These are phyloP conservation scores for Dicaeum eximium DNA, from an alignment of 2,113 vertebrate species.

Conservation along the genomic window DNA sequence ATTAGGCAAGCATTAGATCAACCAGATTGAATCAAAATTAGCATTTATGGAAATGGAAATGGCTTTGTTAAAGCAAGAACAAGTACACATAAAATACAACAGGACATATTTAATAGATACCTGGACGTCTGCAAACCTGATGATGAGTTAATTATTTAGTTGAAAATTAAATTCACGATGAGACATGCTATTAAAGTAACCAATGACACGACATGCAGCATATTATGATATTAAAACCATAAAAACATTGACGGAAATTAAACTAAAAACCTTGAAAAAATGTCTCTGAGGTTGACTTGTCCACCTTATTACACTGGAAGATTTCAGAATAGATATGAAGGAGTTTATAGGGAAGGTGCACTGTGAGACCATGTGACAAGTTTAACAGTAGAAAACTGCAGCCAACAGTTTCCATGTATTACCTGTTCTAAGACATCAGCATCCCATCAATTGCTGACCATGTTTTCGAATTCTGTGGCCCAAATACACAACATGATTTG, in stretches of 20 bases:
- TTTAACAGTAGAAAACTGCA: conserved; percentile 60
- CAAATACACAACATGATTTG: conserved; percentile 62
- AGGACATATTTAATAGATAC: conserved; percentile 9
- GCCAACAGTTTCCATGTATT: conserved; percentile 40
- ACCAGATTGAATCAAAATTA: background rate
- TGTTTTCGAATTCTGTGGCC: conserved; percentile 58
- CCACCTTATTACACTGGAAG: conserved; percentile 34
- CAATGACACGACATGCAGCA: conserved; percentile 42
- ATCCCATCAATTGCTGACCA: conserved; percentile 64
- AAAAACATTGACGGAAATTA: background rate
- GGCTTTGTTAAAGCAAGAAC: conserved; percentile 11
- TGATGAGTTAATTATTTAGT: conserved; percentile 47
- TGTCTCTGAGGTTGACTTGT: conserved; percentile 44
- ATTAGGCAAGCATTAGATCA: background rate
- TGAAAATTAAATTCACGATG: background rate
- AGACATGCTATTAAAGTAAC: conserved; percentile 53
- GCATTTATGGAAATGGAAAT: background rate
- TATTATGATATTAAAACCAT: background rate
- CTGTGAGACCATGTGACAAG: conserved; percentile 58
- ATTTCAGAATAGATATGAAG: conserved; percentile 39
- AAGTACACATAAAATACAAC: background rate
- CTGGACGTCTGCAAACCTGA: conserved; percentile 32
- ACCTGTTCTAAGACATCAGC: conserved; percentile 67
- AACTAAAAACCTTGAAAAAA: conserved; percentile 12
- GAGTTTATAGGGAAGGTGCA: conserved; percentile 47